Evolutionary conservation across 2,113 vertebrate genomes (phyloP).

Genomic region (Polypterus senegalus): DNA sequence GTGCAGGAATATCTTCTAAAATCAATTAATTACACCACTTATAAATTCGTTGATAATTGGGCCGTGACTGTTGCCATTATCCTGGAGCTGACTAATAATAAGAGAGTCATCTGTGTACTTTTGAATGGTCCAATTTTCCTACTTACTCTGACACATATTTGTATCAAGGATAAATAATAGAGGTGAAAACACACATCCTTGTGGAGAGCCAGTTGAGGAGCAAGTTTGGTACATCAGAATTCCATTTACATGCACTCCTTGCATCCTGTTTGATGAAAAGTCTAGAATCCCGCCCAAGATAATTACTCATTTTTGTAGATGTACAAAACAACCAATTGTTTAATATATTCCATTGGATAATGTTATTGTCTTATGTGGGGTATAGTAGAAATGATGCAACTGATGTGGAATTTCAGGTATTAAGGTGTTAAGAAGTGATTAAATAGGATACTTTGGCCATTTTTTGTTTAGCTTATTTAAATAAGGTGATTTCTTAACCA

Average conservation of each 20-base stretch:
- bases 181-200: constrained; percentile 2
- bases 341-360: no score
- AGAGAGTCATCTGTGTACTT: not conserved
- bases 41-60: not conserved
- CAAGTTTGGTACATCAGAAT: constrained; percentile 6
- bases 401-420: no score
- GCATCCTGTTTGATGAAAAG: no score
- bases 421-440: no score
- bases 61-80: not conserved
- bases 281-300: constrained; percentile 8
- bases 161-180: constrained; percentile 7
- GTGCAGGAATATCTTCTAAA: no score
- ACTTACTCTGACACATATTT: constrained; percentile 9
- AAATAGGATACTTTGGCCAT: no score
- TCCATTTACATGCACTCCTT: constrained; percentile 1
- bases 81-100: not conserved
- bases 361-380: no score
- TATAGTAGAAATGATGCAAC: no score
- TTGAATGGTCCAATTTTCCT: constrained; percentile 2
- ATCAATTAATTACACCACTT: no score
- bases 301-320: not conserved
- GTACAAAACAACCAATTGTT: no score
- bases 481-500: no score
- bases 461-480: no score
- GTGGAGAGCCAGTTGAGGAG: constrained; percentile 9